These are phyloP conservation scores for Hydrocynus forskahlii DNA, from an alignment of 2,797 vertebrate species.

Conservation along the genomic window DNA sequence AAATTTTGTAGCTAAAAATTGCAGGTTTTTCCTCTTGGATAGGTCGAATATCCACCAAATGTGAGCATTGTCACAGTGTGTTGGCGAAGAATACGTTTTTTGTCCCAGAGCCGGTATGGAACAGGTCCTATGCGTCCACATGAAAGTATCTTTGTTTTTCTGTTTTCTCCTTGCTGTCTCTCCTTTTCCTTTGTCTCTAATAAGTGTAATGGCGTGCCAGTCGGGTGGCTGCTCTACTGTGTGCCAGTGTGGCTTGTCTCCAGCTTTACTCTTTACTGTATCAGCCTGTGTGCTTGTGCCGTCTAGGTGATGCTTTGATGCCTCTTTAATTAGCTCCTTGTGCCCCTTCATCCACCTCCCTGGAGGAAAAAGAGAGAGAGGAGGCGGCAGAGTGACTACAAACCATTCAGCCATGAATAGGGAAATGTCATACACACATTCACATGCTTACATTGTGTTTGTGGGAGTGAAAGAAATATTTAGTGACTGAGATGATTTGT, in stretches of 20 bases:
- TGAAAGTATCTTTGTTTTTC: neutral
- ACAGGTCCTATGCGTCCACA: neutral
- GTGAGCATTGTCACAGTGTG: constrained; percentile 1
- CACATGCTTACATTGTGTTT: neutral
- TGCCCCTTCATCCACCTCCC: constrained; percentile 3
- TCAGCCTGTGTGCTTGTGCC: constrained; percentile 7
- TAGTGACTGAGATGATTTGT: neutral
- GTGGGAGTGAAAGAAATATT: neutral
- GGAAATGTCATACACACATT: neutral
- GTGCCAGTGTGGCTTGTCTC: constrained; percentile 10
- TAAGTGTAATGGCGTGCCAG: constrained; percentile 12
- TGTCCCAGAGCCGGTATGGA: too few relatives aligned
- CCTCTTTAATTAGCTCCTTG: constrained; percentile 9
- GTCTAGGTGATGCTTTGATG: constrained; percentile 4
- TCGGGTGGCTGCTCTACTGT: neutral
- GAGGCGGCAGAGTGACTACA: neutral
- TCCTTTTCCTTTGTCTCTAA: neutral
- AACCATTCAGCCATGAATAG: neutral
- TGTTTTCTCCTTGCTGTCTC: neutral
- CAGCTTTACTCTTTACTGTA: constrained; percentile 8
- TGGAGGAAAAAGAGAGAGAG: neutral
- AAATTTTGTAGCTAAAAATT: constrained; percentile 3
- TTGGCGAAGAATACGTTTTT: neutral
- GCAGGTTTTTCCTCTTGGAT: neutral
- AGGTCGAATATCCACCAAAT: neutral